phyloP scores from a whole-genome alignment of 1,140 invertebrate genomes.

The Leptonema lineaticorne region DNA sequence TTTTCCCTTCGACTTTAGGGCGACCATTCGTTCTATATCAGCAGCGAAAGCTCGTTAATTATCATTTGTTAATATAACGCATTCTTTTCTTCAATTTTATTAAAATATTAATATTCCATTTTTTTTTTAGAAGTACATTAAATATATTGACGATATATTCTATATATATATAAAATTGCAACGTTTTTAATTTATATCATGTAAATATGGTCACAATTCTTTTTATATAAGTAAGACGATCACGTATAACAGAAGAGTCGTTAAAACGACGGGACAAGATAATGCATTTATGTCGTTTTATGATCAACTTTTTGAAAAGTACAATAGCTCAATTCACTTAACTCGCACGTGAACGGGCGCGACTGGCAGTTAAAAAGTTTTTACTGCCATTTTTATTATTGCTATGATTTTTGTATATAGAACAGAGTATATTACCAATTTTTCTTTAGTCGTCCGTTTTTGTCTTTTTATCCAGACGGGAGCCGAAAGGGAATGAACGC shows the following conservation, averaged over 20 bases:
- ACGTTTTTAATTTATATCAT: too few species aligned
- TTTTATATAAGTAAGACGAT: too few species aligned
- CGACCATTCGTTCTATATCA: too few species aligned
- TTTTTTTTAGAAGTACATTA: too few species aligned
- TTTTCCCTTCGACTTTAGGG: too few species aligned
- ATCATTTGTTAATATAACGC: too few species aligned
- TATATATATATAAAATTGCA: too few species aligned
- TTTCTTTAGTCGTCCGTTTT: neutral
- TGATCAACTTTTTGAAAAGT: neutral
- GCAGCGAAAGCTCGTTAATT: too few species aligned
- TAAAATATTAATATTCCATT: too few species aligned
- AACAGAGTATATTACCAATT: neutral
- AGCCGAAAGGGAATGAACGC: neutral
- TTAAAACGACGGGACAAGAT: constrained; percentile 5
- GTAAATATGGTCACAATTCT: too few species aligned
- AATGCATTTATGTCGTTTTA: constrained; percentile 7
- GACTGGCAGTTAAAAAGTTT: constrained; percentile 39
- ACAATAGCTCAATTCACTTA: constrained; percentile 16
- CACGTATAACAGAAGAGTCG: constrained; percentile 7
- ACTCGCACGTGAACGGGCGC: neutral
- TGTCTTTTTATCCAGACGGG: neutral
- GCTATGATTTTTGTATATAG: constrained; percentile 28
- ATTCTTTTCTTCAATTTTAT: too few species aligned
- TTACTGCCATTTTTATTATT: constrained; percentile 37
- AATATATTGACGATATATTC: too few species aligned